Evolutionary conservation across 1,140 invertebrate species (phyloP), one percentile per base, ranked within the genome.

Genomic region (Caenorhabditis briggsae): DNA sequence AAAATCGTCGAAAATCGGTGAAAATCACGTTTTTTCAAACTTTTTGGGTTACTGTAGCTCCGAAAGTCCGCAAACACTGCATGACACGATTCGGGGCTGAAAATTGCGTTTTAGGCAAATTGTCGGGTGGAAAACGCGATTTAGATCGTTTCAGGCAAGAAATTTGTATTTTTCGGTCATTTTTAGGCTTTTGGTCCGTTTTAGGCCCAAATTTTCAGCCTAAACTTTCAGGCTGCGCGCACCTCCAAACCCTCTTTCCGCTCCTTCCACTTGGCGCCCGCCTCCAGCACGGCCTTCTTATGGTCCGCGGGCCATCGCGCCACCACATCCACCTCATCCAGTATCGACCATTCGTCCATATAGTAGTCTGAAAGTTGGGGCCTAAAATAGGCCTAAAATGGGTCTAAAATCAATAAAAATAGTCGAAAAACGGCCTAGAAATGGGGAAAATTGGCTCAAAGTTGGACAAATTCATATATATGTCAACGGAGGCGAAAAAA

Each of bases 181-280:
- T 33, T 33, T 33, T 33, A 33, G 33, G 33, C 3, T 33, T 33
- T 1, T 33, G 3, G 33, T 1, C 33, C 33, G 33, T 33, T 33
- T 33, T 33, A 33, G 33, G 33, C 33, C 33, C 3, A 33, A 53
- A 8, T 53, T 53, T 53, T 53, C 50, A 0, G 50, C 8, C 56
- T 20, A n/a, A 58, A 58, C 2, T 58, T 20, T 5, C 2, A 58
- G 3, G 5, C 56, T 20, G 2, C 18, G 18, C n/a, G 3, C 61
- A 83, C 83, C 83, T 84, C 83, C 23, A 84, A 48, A 8, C 55
- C 83, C 43, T 84, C 83, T 14, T 84, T 84, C 2, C 83, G 48
- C 48, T 84, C 83, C n/a, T 64, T 50, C 83, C 83, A 84, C 43
- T 84, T 84, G 41, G 83, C 43, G 23, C 70, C 70, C 1, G 70